These are phyloP conservation scores for Elephantulus edwardii DNA, from an alignment of 2,113 vertebrate species.

Conservation along the genomic window DNA sequence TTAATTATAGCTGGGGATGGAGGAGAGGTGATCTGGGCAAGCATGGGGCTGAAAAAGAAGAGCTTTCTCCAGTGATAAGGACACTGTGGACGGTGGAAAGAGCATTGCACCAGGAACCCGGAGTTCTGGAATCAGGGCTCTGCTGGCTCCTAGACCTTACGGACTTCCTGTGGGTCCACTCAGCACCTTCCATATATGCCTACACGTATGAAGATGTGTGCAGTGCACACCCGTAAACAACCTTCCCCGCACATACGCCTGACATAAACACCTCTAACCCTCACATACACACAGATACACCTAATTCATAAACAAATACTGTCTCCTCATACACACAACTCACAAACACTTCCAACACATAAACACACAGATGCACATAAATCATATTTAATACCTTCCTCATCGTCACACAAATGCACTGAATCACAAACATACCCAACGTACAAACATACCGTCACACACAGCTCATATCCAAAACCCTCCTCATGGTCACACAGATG, in stretches of 20 bases:
- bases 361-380: neutral
- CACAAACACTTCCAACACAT: neutral
- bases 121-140: too few species aligned
- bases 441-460: neutral
- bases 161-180: neutral
- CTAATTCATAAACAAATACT: neutral
- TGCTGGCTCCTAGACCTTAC: neutral
- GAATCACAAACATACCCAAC: neutral
- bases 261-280: neutral
- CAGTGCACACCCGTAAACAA: neutral
- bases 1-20: slow-evolving; percentile 53
- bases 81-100: neutral
- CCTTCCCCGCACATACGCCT: neutral
- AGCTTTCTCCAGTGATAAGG: neutral
- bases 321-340: too few species aligned
- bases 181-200: neutral
- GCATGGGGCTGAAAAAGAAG: accelerated
- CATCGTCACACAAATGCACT: neutral
- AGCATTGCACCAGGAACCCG: neutral
- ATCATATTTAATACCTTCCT: too few species aligned
- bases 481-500: neutral
- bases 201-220: neutral
- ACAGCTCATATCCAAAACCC: neutral
- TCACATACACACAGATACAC: too few species aligned
- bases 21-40: neutral